Conservation (phyloP, 2,888 invertebrate species). For the Macropis europaea region DNA sequence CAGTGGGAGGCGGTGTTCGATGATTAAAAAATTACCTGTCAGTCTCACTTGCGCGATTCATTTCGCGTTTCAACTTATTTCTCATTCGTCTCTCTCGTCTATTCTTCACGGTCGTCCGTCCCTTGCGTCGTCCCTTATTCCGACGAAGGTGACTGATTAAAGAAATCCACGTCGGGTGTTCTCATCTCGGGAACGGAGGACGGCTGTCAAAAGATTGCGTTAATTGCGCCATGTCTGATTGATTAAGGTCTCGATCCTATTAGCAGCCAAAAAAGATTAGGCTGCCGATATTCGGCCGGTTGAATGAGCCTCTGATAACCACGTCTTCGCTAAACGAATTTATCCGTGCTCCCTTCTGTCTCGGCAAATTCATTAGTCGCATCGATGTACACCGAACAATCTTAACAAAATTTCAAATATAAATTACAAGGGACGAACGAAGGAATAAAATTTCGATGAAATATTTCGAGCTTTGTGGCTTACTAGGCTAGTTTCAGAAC, state of each 20-base stretch:
- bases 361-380: not conserved
- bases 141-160: constrained; percentile 74
- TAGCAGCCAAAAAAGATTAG: constrained; percentile 54
- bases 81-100: constrained; percentile 44
- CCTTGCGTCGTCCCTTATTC: constrained; percentile 44
- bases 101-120: constrained; percentile 45
- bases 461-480: no score
- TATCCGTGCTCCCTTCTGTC: not conserved
- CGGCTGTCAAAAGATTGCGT: constrained; percentile 72
- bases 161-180: constrained; percentile 72
- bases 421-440: not conserved
- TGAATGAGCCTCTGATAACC: constrained; percentile 8
- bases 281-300: constrained; percentile 16
- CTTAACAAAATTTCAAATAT: not conserved
- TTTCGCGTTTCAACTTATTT: constrained; percentile 67
- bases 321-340: constrained; percentile 6
- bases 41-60: constrained; percentile 72
- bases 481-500: no score
- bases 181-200: constrained; percentile 58
- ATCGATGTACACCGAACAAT: not conserved
- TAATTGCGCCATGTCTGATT: constrained; percentile 73
- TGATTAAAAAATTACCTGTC: constrained; percentile 73
- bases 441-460: no score
- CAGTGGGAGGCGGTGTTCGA: constrained; percentile 53
- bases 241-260: constrained; percentile 70